A percentile compares a stretch with the other conserved stretches of the same genome.
Evolutionary conservation across 2,797 vertebrate species (phyloP).

Genomic region (Tangara arthus): DNA sequence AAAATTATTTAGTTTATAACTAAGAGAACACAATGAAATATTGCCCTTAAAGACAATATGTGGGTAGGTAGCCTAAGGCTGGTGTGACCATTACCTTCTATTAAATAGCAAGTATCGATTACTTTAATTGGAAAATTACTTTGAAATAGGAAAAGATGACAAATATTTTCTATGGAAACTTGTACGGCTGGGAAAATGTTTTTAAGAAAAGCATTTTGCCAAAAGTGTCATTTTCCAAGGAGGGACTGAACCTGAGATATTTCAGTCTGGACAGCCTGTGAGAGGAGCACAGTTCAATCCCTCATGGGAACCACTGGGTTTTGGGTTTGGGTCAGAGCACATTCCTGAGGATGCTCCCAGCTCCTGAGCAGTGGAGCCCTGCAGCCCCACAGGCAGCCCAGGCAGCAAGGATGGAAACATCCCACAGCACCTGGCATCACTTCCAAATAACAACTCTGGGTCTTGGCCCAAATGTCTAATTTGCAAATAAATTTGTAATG

Average conservation of each 20-base stretch:
- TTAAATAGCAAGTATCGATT: not conserved
- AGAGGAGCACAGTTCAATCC: not conserved
- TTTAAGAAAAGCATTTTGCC: not conserved
- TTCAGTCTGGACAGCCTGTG: not conserved
- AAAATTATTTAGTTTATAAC: not conserved
- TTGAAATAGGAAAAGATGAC: not conserved
- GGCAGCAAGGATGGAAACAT: not conserved
- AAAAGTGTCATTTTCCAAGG: not conserved
- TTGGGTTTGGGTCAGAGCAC: not conserved
- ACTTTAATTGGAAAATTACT: not conserved
- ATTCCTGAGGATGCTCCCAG: not conserved
- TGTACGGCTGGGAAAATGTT: not conserved
- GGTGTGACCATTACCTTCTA: not conserved
- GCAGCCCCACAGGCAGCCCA: not conserved
- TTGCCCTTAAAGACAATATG: not conserved
- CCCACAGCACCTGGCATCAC: not conserved
- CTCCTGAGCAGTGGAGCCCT: rapidly evolving
- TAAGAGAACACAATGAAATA: not conserved
- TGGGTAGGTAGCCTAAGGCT: not conserved
- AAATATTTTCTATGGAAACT: not conserved
- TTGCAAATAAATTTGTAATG: not conserved
- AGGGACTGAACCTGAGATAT: not conserved
- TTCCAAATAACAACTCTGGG: not conserved
- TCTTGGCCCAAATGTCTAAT: not conserved
- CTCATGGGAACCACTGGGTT: not conserved